Evolutionary conservation across 2,888 invertebrate species (phyloP), one percentile per base, ranked within the genome.

Genomic region (Eupithecia subfuscata): DNA sequence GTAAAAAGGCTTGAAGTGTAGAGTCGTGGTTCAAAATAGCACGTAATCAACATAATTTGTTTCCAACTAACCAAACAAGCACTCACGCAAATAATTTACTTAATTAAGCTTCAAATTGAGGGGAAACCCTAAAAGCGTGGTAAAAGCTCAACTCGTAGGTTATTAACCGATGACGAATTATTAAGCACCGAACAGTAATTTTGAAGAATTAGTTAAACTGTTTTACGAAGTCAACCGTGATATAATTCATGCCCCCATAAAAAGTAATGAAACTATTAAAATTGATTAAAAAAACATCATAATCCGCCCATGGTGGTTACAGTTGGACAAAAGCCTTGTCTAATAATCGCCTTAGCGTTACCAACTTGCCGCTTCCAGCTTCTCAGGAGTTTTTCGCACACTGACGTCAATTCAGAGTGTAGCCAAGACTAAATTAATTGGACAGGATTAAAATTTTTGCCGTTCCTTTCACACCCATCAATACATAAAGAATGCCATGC

Each of bases 1-100:
- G 25, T 60, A 25, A 60, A 56, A 60, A 60, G 22, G 25, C 25
- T 60, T 60, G 60, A 60, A 25, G 60, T 60, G 25, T 25, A 60
- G n/a, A n/a, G 56, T 14, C 25, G 5, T 60, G 45, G 18, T 63
- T 63, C 25, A 25, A 63, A 71, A 71, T n/a, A 37, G 64, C 48
- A 16, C 45, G 34, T 71, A 48, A 65, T 72, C 52, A 72, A 67
- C 40, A 34, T 67, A 72, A 56, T 72, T 25, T 40, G 67, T 67
- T 72, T 68, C 45, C 56, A 72, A 34, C 67, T 67, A 72, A 67
- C 34, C 37, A 67, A 67, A 67, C 67, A 72, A 67, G 25, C 67
- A 40, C 72, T 72, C 65, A 72, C 67, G 72, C 63, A 68, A 72
- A 72, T 72, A 45, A 68, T 25, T 52, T 67, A 65, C 65, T 22